Conservation (phyloP, 1,140 invertebrate genomes). For the Dendroctonus ponderosae region DNA sequence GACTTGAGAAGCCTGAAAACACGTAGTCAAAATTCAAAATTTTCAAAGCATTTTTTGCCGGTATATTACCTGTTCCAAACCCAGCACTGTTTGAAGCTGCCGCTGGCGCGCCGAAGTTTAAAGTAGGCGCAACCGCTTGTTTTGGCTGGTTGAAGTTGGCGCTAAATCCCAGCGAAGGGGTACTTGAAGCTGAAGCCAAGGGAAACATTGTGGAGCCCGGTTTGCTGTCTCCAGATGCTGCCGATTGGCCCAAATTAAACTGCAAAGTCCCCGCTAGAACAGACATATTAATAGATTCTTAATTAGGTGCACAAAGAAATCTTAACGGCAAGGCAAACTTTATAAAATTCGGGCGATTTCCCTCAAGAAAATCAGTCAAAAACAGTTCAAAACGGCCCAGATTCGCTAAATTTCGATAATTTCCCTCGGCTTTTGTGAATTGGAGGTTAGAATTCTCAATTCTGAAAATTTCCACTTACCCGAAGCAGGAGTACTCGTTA, state of each 20-base stretch:
- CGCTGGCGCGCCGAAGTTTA: slow-evolving; percentile 10
- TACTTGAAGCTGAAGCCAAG: background rate
- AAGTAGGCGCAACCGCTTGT: slow-evolving; percentile 3
- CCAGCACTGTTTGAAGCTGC: background rate
- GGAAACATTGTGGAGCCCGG: background rate
- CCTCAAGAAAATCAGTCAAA: too few species aligned
- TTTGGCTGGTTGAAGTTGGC: background rate
- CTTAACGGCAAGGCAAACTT: too few species aligned
- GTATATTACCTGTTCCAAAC: background rate
- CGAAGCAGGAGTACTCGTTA: too few species aligned
- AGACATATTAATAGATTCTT: background rate
- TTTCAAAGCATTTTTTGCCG: background rate
- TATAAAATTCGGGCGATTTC: too few species aligned
- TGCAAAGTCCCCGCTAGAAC: background rate
- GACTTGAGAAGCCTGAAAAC: background rate
- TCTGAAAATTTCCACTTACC: too few species aligned
- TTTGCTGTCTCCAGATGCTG: slow-evolving; percentile 10
- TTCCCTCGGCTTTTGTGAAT: too few species aligned
- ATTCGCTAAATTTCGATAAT: too few species aligned
- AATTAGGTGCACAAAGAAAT: too few species aligned
- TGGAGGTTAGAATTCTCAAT: too few species aligned
- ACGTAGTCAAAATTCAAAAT: background rate
- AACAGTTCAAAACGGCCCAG: too few species aligned
- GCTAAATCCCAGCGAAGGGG: background rate
- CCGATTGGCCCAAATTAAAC: background rate